These are phyloP conservation scores for Antennarius maculatus DNA, from an alignment of 2,797 vertebrate species.

Conservation along the genomic window DNA sequence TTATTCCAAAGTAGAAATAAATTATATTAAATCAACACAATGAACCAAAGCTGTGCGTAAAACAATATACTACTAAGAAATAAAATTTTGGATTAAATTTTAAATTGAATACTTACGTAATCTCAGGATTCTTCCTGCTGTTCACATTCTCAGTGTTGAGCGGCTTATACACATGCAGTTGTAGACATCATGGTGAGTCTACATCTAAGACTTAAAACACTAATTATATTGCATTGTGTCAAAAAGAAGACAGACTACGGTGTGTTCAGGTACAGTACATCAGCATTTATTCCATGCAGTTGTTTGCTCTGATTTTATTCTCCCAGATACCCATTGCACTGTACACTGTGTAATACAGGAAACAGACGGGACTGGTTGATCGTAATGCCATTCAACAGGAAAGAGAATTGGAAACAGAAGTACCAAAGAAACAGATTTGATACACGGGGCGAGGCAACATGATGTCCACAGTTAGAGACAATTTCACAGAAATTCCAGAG, in stretches of 20 bases:
- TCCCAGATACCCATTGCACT: slow-evolving; percentile 85
- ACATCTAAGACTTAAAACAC: no score
- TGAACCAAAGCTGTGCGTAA: no score
- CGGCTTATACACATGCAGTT: neutral
- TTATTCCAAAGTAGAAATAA: no score
- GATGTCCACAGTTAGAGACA: slow-evolving; percentile 72
- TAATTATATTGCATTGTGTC: no score
- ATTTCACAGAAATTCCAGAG: slow-evolving; percentile 65
- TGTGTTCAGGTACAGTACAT: slow-evolving; percentile 84
- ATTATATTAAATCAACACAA: no score
- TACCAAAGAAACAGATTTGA: slow-evolving; percentile 70
- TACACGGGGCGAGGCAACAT: slow-evolving; percentile 63
- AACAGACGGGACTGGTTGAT: slow-evolving; percentile 84
- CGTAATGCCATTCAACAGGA: slow-evolving; percentile 81
- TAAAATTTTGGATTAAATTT: no score
- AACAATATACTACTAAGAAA: no score
- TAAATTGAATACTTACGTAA: neutral
- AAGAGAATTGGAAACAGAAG: slow-evolving; percentile 62
- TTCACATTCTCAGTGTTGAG: no score
- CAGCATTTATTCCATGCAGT: slow-evolving; percentile 98
- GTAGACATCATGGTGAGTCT: neutral
- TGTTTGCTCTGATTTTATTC: slow-evolving; percentile 91
- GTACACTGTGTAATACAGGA: slow-evolving; percentile 88
- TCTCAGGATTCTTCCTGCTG: neutral
- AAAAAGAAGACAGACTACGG: slow-evolving; percentile 36